These are phyloP conservation scores for Pipistrellus kuhlii DNA, from an alignment of 2,797 vertebrate species.

Conservation along the genomic window DNA sequence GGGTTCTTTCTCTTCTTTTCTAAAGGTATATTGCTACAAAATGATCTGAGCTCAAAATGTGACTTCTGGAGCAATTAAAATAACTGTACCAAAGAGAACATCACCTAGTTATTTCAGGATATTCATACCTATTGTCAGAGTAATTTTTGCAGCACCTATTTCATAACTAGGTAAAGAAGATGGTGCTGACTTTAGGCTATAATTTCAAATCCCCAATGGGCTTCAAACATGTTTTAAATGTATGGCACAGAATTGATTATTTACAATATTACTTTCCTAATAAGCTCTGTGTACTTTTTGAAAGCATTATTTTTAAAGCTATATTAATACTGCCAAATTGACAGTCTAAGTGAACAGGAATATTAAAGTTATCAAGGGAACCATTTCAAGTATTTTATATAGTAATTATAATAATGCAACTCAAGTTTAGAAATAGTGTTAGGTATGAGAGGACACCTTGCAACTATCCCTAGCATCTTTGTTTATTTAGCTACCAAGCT, in stretches of 20 bases:
- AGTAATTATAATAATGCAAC: neutral
- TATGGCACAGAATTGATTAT: constrained; percentile 53
- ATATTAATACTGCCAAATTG: constrained; percentile 39
- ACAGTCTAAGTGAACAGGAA: neutral
- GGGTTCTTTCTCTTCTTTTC: constrained; percentile 44
- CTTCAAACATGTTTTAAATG: constrained; percentile 51
- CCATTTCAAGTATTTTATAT: neutral
- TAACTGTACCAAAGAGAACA: constrained; percentile 31
- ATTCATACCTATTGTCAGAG: neutral
- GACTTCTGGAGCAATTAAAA: constrained; percentile 45
- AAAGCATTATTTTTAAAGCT: constrained; percentile 54
- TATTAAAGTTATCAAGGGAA: neutral
- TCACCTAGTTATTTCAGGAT: constrained; percentile 33
- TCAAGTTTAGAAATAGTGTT: neutral
- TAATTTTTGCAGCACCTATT: constrained; percentile 11
- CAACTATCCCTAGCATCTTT: neutral
- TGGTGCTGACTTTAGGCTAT: constrained; percentile 32
- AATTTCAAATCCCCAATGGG: constrained; percentile 11
- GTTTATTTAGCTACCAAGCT: neutral
- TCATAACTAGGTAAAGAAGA: constrained; percentile 3
- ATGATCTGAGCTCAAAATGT: neutral
- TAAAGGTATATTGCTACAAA: constrained; percentile 30
- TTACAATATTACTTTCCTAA: constrained; percentile 48
- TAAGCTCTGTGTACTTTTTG: constrained; percentile 41
- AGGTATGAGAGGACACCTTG: neutral